Conservation (phyloP, 2,113 vertebrate species). For the Microtus oregoni region DNA sequence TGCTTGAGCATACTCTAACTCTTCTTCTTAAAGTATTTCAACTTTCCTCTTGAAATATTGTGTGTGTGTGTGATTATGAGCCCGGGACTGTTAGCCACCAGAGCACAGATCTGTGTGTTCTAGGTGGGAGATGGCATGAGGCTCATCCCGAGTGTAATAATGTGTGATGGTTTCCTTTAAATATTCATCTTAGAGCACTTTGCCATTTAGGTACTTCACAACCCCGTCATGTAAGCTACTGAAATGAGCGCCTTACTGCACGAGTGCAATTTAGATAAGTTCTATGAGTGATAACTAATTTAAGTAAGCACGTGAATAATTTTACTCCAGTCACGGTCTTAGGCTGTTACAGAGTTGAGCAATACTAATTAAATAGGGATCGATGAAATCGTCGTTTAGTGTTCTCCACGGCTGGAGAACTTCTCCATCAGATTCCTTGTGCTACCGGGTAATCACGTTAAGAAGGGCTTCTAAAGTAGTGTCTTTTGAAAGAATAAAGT, state of each 20-base stretch:
- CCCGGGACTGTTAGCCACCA: not conserved
- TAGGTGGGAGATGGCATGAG: no score
- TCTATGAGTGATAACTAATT: not conserved
- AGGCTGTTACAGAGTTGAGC: rapidly evolving
- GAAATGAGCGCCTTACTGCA: not conserved
- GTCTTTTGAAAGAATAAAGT: not conserved
- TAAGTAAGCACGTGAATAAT: not conserved
- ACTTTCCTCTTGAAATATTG: not conserved
- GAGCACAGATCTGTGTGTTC: not conserved
- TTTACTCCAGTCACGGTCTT: not conserved
- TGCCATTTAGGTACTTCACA: not conserved
- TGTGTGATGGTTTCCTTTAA: not conserved
- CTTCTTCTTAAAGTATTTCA: not conserved
- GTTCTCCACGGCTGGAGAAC: rapidly evolving
- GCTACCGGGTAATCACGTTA: rapidly evolving
- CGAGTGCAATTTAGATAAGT: not conserved
- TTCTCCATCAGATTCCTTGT: no score
- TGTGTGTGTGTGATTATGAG: not conserved
- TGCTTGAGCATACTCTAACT: not conserved
- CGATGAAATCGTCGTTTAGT: rapidly evolving
- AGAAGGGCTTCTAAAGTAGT: not conserved
- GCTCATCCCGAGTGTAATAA: not conserved
- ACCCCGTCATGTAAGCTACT: not conserved
- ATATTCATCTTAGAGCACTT: not conserved
- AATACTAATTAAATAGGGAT: not conserved